Base-by-base conservation (phyloP, 2,797 vertebrate species). In the Garrulus glandarius region DNA sequence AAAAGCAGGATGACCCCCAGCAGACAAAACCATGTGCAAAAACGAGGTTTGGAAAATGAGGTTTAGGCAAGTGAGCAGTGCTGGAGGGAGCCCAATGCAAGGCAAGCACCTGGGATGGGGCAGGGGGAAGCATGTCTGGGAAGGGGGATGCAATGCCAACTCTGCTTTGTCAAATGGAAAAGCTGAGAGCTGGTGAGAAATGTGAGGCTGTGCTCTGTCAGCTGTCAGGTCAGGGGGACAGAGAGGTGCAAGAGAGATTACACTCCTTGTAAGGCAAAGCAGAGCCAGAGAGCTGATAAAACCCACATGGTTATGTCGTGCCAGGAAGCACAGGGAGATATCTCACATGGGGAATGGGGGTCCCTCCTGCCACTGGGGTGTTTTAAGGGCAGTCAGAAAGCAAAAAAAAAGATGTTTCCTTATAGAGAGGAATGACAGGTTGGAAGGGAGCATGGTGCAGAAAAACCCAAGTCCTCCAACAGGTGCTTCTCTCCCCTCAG, bases 191-290 rank as follows among this genome's bases (percentile, higher is more conserved):
- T 91, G 84, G 34, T 81, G 68, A 79, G 80, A 84, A 92, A 91
- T 91, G 94, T 6, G 21, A 82, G 93, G 64, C 97, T 97, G 97
- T 69, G 72, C 94, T 97, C 71, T 80, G 71, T 97, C 97, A 97
- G 93, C 92, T 97, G 96, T 96, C 97, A 95, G 49, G 87, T 94
- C 74, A 72, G 68, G 14, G 61, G 70, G 75, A 36, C 55, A 93
- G 90, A 95, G 89, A 93, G 86, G 87, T 87, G 67, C 69, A 71
- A 55, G 65, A 71, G 77, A 70, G 71, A 79, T 93, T 70, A 41
- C 34, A 27, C 24, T 93, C 97, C 97, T 96, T 97, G 91, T 97
- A 97, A 84, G 96, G 97, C 50, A 92, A 93, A 84, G 56, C 75
- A 92, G 21, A 95, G 74, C 10, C 72, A 71, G 46, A n/a, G 70